Evolutionary conservation across 1,140 invertebrate species (phyloP).

Genomic region (Cyrtorhinus lividipennis): DNA sequence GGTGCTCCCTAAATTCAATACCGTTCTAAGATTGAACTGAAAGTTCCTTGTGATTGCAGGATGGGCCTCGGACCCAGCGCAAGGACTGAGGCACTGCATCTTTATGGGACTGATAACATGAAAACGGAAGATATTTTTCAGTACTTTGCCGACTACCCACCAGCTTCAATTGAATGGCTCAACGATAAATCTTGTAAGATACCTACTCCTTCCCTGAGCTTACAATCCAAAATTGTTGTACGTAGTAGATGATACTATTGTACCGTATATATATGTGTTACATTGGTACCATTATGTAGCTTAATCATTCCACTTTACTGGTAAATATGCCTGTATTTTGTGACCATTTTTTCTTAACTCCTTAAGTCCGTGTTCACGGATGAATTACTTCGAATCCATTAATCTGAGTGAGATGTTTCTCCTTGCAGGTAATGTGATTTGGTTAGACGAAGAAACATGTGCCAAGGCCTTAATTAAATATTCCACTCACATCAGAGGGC

Average conservation of each 20-base stretch:
- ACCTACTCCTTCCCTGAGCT: no score
- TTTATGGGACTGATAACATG: conserved; percentile 58
- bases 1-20: no score
- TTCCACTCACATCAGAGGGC: conserved; percentile 23
- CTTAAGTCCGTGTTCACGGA: no score
- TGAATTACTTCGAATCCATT: no score
- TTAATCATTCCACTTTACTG: no score
- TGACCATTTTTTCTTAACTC: no score
- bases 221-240: no score
- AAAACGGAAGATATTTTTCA: conserved; percentile 60
- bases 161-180: conserved; percentile 62
- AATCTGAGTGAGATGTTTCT: background rate
- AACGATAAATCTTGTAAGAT: conserved; percentile 56
- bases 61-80: conserved; percentile 38
- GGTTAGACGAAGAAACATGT: conserved; percentile 51
- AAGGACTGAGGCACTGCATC: conserved; percentile 55
- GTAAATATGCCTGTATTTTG: no score
- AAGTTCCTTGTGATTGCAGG: conserved; percentile 11
- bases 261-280: no score
- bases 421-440: conserved; percentile 57
- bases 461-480: conserved; percentile 42
- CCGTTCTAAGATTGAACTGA: no score
- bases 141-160: conserved; percentile 59
- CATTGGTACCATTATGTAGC: no score
- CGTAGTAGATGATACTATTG: no score